phyloP scores from a whole-genome alignment of 2,888 invertebrate species.

The Cotesia congregata region DNA sequence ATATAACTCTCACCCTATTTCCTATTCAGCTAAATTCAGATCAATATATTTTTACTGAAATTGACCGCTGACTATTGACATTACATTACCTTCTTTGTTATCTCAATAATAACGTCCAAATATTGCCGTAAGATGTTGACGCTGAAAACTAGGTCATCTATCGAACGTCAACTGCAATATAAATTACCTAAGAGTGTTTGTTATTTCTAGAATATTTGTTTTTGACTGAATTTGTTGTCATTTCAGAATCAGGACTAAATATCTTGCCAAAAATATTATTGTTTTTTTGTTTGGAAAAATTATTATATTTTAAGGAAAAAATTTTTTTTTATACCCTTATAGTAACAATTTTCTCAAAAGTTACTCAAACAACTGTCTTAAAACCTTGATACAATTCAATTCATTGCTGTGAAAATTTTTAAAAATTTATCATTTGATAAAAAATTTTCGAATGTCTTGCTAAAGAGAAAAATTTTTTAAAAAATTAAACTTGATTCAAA shows the following conservation, averaged over 20 bases:
- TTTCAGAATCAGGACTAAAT: too few relatives aligned
- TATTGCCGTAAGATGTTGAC: background rate
- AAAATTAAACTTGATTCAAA: background rate
- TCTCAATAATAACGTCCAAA: background rate
- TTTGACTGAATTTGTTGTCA: too few relatives aligned
- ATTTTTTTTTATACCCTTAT: too few relatives aligned
- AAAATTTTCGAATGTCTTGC: background rate
- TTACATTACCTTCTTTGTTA: background rate
- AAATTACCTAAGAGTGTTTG: background rate
- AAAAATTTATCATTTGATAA: too few relatives aligned
- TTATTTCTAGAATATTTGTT: too few relatives aligned
- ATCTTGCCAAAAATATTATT: too few relatives aligned
- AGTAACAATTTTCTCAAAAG: too few relatives aligned
- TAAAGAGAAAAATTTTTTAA: background rate
- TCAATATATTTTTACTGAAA: background rate
- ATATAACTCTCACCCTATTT: slow-evolving; percentile 6
- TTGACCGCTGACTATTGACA: background rate
- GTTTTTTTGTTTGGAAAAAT: too few relatives aligned
- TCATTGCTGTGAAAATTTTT: too few relatives aligned
- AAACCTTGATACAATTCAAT: too few relatives aligned
- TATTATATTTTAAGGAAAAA: too few relatives aligned
- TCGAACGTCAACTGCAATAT: background rate
- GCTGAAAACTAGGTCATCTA: background rate
- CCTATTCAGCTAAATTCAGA: background rate
- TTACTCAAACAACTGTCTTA: too few relatives aligned